Conservation (phyloP, 2,888 invertebrate genomes). For the Zele albiditarsus region DNA sequence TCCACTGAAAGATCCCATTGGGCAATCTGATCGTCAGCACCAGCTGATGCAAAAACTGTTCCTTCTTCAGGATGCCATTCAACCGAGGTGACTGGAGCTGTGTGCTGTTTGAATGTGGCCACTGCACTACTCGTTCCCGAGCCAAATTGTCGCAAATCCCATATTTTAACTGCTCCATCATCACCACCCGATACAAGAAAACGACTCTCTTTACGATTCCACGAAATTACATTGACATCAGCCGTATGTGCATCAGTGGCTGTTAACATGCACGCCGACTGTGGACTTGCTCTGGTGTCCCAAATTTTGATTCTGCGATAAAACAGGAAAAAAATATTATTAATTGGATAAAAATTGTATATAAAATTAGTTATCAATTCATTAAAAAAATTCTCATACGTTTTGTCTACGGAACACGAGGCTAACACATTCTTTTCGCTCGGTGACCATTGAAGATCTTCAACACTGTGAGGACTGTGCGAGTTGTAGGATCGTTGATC, state of each 20-base stretch:
- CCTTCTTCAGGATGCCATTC: constrained; percentile 97
- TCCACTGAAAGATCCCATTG: constrained; percentile 98
- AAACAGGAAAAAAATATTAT: constrained; percentile 28
- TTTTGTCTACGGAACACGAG: constrained; percentile 91
- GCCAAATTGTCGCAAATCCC: constrained; percentile 94
- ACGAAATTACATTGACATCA: constrained; percentile 98
- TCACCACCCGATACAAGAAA: constrained; percentile 85
- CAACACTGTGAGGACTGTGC: constrained; percentile 91
- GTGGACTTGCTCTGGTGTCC: constrained; percentile 91
- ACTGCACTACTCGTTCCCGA: constrained; percentile 81
- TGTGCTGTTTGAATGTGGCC: constrained; percentile 96
- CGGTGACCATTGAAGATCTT: constrained; percentile 99
- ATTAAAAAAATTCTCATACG: constrained; percentile 63
- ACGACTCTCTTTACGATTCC: constrained; percentile 91
- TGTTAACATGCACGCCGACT: constrained; percentile 93
- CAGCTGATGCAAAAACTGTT: constrained; percentile 93
- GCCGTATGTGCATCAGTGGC: constrained; percentile 88
- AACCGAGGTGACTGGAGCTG: constrained; percentile 92
- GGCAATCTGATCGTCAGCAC: constrained; percentile 96
- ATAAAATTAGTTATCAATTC: background rate
- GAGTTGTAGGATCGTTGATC: constrained; percentile 91
- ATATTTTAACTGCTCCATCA: constrained; percentile 94
- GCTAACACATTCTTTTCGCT: constrained; percentile 92
- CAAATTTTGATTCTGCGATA: constrained; percentile 87
- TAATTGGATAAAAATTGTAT: constrained; percentile 28